Percentiles rank a stretch among this genome's conserved stretches.
Evolutionary conservation across 2,797 vertebrate genomes (phyloP).

Genomic region (Molossus alvarezi): DNA sequence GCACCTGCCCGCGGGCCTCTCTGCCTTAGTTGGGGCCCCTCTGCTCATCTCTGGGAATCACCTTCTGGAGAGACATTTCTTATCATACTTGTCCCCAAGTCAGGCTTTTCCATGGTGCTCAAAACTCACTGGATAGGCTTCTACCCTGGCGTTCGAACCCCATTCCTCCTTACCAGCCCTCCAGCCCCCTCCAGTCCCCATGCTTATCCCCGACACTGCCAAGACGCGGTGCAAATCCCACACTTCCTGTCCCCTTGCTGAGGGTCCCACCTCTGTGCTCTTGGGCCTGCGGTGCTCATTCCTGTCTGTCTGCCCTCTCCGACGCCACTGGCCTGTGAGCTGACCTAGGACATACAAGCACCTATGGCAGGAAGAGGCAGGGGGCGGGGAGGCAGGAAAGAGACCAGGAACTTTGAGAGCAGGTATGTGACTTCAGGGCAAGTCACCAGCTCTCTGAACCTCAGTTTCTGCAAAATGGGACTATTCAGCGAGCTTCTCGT

Average conservation of each 20-base stretch:
- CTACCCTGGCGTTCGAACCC: rapidly evolving
- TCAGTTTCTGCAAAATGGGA: background rate
- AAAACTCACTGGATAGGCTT: rapidly evolving
- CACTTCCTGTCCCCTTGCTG: background rate
- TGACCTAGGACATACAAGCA: background rate
- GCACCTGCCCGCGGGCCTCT: background rate
- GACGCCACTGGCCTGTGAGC: background rate
- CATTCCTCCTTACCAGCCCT: background rate
- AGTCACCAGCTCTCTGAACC: background rate
- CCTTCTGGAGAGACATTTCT: background rate
- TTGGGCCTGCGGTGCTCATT: too few relatives aligned
- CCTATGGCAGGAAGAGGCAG: background rate
- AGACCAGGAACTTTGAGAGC: background rate
- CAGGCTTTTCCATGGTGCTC: background rate
- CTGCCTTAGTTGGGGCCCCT: background rate
- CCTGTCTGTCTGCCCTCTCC: too few relatives aligned
- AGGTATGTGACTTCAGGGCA: background rate
- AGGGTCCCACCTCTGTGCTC: background rate
- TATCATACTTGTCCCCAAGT: rapidly evolving
- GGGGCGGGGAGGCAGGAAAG: rapidly evolving
- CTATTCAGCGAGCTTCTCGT: background rate
- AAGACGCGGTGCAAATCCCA: background rate
- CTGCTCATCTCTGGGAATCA: background rate
- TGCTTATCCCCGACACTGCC: rapidly evolving
- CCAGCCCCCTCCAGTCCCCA: rapidly evolving